A percentile compares a stretch with the other conserved stretches of the same genome.
Evolutionary conservation across 2,797 vertebrate genomes (phyloP).

Genomic region (Picus viridis): DNA sequence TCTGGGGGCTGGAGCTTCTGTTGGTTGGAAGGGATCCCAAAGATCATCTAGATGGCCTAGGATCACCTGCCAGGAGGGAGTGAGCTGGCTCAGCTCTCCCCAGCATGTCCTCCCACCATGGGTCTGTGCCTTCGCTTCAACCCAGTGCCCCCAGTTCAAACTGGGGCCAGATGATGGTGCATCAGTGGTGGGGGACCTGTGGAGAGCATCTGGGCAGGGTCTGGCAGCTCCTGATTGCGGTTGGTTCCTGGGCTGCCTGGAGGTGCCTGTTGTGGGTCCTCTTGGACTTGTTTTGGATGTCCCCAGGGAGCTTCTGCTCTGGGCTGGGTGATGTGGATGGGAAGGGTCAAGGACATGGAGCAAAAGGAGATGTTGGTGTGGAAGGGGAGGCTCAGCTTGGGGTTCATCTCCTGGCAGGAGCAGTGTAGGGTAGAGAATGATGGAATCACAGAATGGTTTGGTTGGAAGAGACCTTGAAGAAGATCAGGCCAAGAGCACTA

Average conservation of each 20-base stretch:
- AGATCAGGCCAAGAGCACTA: too few relatives aligned
- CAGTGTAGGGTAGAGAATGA: not conserved
- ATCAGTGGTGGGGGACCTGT: rapidly evolving
- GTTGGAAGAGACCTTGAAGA: not conserved
- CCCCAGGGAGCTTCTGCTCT: not conserved
- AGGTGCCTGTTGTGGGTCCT: rapidly evolving
- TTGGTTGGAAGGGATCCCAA: not conserved
- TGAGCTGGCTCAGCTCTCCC: too few relatives aligned
- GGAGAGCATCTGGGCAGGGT: not conserved
- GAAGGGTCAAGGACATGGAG: rapidly evolving
- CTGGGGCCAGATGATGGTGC: rapidly evolving
- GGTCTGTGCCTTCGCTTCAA: rapidly evolving
- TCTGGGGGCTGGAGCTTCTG: too few relatives aligned
- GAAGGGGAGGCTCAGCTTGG: not conserved
- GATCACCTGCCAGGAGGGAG: not conserved
- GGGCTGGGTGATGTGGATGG: rapidly evolving
- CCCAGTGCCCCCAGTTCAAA: not conserved
- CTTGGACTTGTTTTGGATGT: not conserved
- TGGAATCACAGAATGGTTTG: not conserved
- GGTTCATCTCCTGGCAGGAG: not conserved
- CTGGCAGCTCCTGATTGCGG: rapidly evolving
- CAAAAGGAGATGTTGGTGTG: rapidly evolving
- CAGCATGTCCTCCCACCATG: too few relatives aligned
- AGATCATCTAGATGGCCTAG: too few relatives aligned
- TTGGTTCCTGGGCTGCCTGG: not conserved